Conservation (phyloP, 2,113 vertebrate genomes). For the Protomyctophum bolini region DNA sequence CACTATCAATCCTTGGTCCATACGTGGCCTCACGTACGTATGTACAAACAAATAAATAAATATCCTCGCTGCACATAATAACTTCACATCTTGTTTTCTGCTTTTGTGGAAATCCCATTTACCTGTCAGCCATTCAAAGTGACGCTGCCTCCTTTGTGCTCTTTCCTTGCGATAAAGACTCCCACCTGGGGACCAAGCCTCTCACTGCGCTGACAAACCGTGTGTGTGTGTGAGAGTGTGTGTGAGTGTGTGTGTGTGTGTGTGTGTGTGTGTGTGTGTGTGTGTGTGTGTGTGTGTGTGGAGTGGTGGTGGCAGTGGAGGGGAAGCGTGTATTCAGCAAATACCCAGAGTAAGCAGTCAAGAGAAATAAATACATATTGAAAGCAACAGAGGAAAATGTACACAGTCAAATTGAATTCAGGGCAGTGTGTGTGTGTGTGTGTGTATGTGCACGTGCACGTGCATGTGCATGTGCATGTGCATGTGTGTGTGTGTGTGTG, state of each 20-base stretch:
- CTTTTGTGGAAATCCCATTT: constrained; percentile 57
- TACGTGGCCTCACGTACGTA: background rate
- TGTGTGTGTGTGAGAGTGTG: no score
- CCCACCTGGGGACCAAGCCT: constrained; percentile 56
- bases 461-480: no score
- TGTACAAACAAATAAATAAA: no score
- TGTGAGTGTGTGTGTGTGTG: no score
- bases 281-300: no score
- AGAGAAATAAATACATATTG: constrained; percentile 59
- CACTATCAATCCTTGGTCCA: no score
- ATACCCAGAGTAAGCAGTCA: constrained; percentile 59
- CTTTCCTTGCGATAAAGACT: constrained; percentile 61
- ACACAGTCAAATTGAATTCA: constrained; percentile 64
- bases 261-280: no score
- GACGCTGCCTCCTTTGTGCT: constrained; percentile 43
- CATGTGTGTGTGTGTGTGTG: no score
- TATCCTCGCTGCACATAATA: constrained; percentile 21
- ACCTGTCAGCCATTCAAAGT: constrained; percentile 56
- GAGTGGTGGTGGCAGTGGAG: background rate
- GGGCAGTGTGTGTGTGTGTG: background rate
- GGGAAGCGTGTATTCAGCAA: constrained; percentile 29
- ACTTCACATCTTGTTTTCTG: constrained; percentile 42
- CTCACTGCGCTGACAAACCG: constrained; percentile 45
- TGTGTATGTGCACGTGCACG: no score
- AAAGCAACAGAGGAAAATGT: constrained; percentile 58